Evolutionary conservation across 2,113 vertebrate genomes (phyloP), one percentile per base, ranked within the genome.

Genomic region (Athene cunicularia): DNA sequence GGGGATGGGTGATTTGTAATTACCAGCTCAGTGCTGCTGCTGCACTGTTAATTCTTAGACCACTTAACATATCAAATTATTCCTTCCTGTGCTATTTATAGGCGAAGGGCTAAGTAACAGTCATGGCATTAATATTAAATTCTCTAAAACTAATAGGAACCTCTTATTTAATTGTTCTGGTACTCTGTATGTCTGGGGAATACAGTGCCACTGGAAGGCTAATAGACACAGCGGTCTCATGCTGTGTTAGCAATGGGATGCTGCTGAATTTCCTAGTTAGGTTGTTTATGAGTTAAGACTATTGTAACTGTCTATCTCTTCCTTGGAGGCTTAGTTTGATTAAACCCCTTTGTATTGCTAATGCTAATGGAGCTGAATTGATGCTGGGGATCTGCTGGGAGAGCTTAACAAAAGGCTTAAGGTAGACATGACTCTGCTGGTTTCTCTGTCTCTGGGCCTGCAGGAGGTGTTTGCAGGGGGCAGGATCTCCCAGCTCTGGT

Each of bases 11-110:
- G 85, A 33, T 66, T 93, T 91, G 68, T 91, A 91, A 95, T 97
- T 95, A 75, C 53, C 87, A 92, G n/a, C 83, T 90, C 72, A 19
- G 35, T 83, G 90, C 72, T 92, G 75, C 88, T 95, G 87, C 71
- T 88, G 80, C 55, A 26, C 70, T 89, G 55, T 89, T 93, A 91
- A 92, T 95, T 95, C 77, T 90, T 93, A 71, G 81, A 62, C 79
- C 58, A 43, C 82, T 92, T 95, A 93, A 76, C 1, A 7, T 64
- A 88, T 91, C 83, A 71, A 67, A 77, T 91, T 81, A 91, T 94
- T 96, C 68, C 64, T 95, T 95, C 52, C 89, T 93, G 59, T 50
- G 76, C 94, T 96, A 60, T 96, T 96, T 91, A 67, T 93, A 95
- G 88, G 86, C 4, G 0, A 92, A 92, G 52, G 80, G 43, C 72